phyloP scores from a whole-genome alignment of 2,888 invertebrate genomes.

The Sphecodes monilicornis region DNA sequence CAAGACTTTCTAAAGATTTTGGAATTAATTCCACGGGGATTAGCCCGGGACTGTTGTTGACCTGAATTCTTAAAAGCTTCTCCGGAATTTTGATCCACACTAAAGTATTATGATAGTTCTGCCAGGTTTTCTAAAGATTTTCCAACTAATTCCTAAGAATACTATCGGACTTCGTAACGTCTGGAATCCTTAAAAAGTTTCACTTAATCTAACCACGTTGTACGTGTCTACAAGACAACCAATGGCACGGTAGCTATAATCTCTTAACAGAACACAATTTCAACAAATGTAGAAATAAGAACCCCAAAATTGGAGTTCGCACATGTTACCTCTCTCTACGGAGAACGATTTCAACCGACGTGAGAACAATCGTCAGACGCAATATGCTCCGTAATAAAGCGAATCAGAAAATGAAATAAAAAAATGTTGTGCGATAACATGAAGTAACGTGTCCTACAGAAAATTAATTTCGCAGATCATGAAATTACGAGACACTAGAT shows the following conservation, averaged over 20 bases:
- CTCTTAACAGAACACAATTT: neutral
- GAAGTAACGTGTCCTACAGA: too few species aligned
- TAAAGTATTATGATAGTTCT: neutral
- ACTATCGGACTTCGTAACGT: neutral
- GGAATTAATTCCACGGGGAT: neutral
- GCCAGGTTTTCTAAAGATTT: neutral
- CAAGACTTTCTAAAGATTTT: neutral
- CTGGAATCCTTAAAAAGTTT: neutral
- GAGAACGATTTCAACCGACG: too few species aligned
- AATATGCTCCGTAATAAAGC: neutral
- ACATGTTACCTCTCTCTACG: too few species aligned
- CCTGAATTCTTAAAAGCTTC: neutral
- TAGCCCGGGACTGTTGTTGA: neutral
- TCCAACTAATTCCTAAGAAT: neutral
- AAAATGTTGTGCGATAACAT: too few species aligned
- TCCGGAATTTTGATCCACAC: neutral
- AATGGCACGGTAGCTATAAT: neutral
- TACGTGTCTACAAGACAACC: neutral
- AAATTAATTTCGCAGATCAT: too few species aligned
- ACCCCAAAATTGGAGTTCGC: neutral
- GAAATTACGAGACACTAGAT: too few species aligned
- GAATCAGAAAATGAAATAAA: neutral
- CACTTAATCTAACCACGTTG: neutral
- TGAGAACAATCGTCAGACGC: neutral
- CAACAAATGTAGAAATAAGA: neutral